These are phyloP conservation scores for Apogon hyalosoma DNA, from an alignment of 2,797 vertebrate genomes.

Conservation along the genomic window DNA sequence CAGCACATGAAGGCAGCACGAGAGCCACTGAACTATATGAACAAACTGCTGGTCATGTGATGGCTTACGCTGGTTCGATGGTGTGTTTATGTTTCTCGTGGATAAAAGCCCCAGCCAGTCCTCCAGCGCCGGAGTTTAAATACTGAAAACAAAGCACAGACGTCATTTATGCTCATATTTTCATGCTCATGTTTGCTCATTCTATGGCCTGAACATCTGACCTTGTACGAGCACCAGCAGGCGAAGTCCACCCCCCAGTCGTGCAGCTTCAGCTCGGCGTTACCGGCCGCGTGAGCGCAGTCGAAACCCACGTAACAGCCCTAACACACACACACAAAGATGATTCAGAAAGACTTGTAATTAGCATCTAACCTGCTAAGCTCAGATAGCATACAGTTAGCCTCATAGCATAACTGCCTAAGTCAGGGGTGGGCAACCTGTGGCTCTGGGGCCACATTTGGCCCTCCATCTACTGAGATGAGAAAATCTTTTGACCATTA, in stretches of 20 bases:
- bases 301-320: constrained; percentile 95
- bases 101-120: constrained; percentile 90
- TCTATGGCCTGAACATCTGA: constrained; percentile 46
- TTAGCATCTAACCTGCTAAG: too few species aligned
- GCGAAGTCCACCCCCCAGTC: constrained; percentile 97
- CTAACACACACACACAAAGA: constrained; percentile 74
- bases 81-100: constrained; percentile 88
- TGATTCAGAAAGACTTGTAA: too few species aligned
- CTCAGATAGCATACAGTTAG: too few species aligned
- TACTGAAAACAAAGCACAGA: constrained; percentile 83
- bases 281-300: constrained; percentile 93
- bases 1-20: too few species aligned
- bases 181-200: not conserved
- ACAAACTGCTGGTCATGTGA: not conserved
- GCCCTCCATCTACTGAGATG: too few species aligned
- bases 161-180: not conserved
- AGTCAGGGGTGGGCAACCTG: too few species aligned
- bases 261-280: constrained; percentile 89
- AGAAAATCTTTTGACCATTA: too few species aligned
- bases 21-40: too few species aligned
- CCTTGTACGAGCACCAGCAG: constrained; percentile 99
- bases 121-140: constrained; percentile 93
- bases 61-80: constrained; percentile 90
- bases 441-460: constrained; percentile 4
- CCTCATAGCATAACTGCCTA: too few species aligned